phyloP scores from a whole-genome alignment of 2,888 invertebrate genomes.

The Teinopalpus imperialis region DNA sequence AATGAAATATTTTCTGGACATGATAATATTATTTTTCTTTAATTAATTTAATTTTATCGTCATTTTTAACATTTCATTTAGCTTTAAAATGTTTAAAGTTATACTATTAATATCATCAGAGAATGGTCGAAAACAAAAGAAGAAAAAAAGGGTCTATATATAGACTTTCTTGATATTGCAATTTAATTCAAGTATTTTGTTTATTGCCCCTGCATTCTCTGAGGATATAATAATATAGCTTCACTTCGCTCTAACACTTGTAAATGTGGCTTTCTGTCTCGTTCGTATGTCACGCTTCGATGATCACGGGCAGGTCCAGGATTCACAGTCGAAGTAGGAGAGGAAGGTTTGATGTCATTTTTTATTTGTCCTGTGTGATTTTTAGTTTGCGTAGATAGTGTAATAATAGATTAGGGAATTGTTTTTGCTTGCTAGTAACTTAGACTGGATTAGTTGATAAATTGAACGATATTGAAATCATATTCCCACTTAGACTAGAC shows the following conservation, averaged over 20 bases:
- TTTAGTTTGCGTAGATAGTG: constrained; percentile 35
- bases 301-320: constrained; percentile 62
- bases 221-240: constrained; percentile 41
- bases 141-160: no score
- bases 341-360: constrained; percentile 73
- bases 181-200: no score
- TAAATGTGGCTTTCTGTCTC: constrained; percentile 80
- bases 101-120: constrained; percentile 4
- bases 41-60: constrained; percentile 2
- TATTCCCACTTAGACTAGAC: no score
- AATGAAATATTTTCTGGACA: constrained; percentile 12
- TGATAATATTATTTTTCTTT: constrained; percentile 14
- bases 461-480: not conserved
- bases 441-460: no score
- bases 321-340: constrained; percentile 75
- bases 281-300: constrained; percentile 62
- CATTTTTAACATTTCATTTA: constrained; percentile 8
- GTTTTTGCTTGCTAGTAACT: constrained; percentile 1
- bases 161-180: no score
- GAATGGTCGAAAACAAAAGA: not conserved
- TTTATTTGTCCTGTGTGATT: constrained; percentile 41
- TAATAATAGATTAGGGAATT: not conserved
- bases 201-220: no score
- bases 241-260: constrained; percentile 75
- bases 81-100: constrained; percentile 18